Evolutionary conservation across 2,113 vertebrate species (phyloP), one percentile per base, ranked within the genome.

Genomic region (Zosterops pallidus): DNA sequence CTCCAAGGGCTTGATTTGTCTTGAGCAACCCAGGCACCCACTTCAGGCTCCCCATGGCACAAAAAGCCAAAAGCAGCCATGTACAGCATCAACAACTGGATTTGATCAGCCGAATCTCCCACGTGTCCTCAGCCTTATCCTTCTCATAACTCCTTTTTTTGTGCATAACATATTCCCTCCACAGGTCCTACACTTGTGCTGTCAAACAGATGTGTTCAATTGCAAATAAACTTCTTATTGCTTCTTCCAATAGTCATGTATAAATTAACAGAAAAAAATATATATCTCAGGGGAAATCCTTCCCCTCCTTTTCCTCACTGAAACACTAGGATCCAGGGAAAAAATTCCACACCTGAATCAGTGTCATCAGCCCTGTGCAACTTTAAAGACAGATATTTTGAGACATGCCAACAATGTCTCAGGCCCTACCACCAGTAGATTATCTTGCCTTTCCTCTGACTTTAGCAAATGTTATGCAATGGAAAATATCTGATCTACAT

Each of bases 61-160:
- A 67, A 90, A 35, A 23, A 60, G 5, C 13, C 8, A 1, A 31
- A 9, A 16, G 13, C 12, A 75, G 17, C 29, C 52, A 41, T 2
- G 17, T 21, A n/a, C 25, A 71, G 9, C 28, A 42, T 18, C 0
- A 4, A 12, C 2, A 0, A 14, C 22, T 52, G 16, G 16, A 39
- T 70, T 46, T 26, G 8, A 67, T 62, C 4, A 6, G n/a, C 9
- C 42, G 71, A 64, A 92, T 47, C 15, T 25, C 7, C 39, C 39
- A 52, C 6, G 13, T n/a, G 24, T 18, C 69, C 29, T 53, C 70
- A 60, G 0, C 31, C 26, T 25, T 52, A 20, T 15, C 31, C 12
- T 23, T 56, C 23, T 15, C 69, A 7, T 41, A 21, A 29, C 12
- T 31, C 17, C 4, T 77, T 55, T 35, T 47, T 19, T 42, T 59